Percentiles rank a stretch among this genome's conserved stretches.
phyloP scores from a whole-genome alignment of 2,888 invertebrate genomes.

The Bombylius discolor region DNA sequence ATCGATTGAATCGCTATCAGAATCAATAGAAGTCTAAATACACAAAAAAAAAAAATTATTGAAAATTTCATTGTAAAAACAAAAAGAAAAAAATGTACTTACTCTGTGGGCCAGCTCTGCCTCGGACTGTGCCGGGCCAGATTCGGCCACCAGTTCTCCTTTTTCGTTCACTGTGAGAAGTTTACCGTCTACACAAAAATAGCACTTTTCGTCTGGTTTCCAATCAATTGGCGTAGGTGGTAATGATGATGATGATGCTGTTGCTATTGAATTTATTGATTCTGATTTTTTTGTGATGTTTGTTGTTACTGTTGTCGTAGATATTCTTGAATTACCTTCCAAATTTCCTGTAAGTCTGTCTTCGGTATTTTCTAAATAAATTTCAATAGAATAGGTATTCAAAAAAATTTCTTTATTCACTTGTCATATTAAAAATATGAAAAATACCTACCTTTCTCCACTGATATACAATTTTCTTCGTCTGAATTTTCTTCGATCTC shows the following conservation, averaged over 20 bases:
- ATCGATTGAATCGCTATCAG: constrained; percentile 53
- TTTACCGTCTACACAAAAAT: constrained; percentile 69
- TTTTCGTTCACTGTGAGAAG: constrained; percentile 41
- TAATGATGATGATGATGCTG: constrained; percentile 24
- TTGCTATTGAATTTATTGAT: constrained; percentile 17
- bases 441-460: not conserved
- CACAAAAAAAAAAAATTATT: not conserved
- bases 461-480: not conserved
- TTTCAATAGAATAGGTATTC: too few relatives aligned
- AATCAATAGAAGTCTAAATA: constrained; percentile 38
- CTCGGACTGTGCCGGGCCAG: constrained; percentile 30
- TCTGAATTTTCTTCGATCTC: constrained; percentile 13
- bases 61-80: not conserved
- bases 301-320: not conserved
- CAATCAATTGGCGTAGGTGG: constrained; percentile 47
- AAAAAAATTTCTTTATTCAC: too few relatives aligned
- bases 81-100: constrained; percentile 7
- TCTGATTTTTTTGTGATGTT: constrained; percentile 6
- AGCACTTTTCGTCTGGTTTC: constrained; percentile 73
- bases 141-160: constrained; percentile 37
- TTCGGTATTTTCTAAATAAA: not conserved
- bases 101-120: constrained; percentile 28
- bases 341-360: not conserved
- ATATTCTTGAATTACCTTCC: not conserved
- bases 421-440: too few relatives aligned